Percentiles rank a stretch among this genome's conserved stretches.
phyloP scores from a whole-genome alignment of 2,888 invertebrate genomes.

The Xanthia togata region DNA sequence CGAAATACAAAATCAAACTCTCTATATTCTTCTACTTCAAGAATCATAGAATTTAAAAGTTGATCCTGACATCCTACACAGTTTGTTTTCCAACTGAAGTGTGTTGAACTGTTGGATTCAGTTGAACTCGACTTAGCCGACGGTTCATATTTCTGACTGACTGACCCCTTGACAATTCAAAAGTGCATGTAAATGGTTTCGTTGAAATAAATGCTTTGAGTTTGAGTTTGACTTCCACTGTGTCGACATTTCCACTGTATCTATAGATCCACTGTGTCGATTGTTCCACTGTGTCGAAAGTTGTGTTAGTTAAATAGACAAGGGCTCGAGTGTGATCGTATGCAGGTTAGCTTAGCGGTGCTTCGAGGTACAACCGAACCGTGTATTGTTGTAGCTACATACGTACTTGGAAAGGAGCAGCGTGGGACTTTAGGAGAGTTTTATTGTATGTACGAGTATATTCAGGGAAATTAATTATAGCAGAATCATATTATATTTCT shows the following conservation, averaged over 20 bases:
- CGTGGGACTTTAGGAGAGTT: not conserved
- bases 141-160: no score
- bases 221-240: no score
- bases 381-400: not conserved
- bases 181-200: no score
- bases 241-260: not conserved
- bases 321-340: not conserved
- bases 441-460: no score
- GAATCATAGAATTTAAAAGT: constrained; percentile 4
- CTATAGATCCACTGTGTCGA: not conserved
- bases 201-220: no score
- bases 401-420: not conserved
- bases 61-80: not conserved
- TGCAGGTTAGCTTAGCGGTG: not conserved
- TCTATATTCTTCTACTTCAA: constrained; percentile 1
- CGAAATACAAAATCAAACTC: not conserved
- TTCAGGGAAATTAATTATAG: not conserved
- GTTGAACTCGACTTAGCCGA: constrained; percentile 1
- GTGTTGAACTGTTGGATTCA: constrained; percentile 17
- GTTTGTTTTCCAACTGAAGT: constrained; percentile 17
- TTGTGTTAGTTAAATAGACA: constrained; percentile 14
- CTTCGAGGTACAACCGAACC: not conserved
- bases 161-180: no score
- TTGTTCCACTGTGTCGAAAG: constrained; percentile 4
- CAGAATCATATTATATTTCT: not conserved